These are phyloP conservation scores for Rhipidura dahli DNA, from an alignment of 2,113 vertebrate species.

Conservation along the genomic window DNA sequence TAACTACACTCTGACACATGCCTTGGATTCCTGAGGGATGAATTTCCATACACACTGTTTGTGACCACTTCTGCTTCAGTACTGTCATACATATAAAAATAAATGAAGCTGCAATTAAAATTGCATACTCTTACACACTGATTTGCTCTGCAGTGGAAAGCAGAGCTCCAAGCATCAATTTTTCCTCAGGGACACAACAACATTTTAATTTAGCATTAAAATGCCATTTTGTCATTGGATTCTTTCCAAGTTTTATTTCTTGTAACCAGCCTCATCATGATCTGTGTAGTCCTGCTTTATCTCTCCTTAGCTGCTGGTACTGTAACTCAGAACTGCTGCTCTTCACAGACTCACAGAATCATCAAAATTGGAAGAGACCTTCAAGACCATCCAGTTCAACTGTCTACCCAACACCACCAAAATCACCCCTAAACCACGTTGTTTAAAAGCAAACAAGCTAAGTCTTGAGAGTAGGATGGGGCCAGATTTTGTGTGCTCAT, in stretches of 20 bases:
- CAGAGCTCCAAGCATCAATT: not conserved
- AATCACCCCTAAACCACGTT: not conserved
- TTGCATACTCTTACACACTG: not conserved
- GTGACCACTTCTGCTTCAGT: not conserved
- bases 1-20: not conserved
- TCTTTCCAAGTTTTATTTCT: not conserved
- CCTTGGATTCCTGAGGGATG: not conserved
- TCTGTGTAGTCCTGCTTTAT: not conserved
- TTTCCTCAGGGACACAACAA: not conserved
- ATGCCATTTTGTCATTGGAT: not conserved
- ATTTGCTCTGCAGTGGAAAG: not conserved
- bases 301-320: not conserved
- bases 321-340: not conserved
- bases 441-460: not conserved
- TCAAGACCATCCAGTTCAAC: not conserved
- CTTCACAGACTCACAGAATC: not conserved
- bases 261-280: not conserved
- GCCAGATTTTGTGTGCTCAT: not conserved
- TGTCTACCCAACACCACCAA: not conserved
- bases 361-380: not conserved
- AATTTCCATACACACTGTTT: not conserved
- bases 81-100: not conserved
- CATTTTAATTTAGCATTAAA: constrained; percentile 7
- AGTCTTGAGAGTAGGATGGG: not conserved
- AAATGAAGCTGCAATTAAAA: constrained; percentile 21